A percentile compares a stretch with the other conserved stretches of the same genome.
phyloP scores from a whole-genome alignment of 2,888 invertebrate genomes.

The Fragum fragum region DNA sequence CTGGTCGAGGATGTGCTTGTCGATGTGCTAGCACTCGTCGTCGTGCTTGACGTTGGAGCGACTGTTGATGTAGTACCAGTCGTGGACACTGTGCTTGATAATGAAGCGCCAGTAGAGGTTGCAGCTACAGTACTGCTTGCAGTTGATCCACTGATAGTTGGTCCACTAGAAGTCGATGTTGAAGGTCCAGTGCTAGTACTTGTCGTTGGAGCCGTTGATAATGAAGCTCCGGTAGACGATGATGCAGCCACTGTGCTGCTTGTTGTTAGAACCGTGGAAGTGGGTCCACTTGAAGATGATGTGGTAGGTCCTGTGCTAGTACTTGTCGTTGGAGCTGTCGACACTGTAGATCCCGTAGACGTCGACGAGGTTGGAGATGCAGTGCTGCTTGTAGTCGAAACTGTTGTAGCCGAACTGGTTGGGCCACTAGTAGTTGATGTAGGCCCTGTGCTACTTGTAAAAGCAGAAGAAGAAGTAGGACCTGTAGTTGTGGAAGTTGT shows the following conservation, averaged over 20 bases:
- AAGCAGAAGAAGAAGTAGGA: neutral
- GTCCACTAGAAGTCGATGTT: neutral
- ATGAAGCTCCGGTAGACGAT: neutral
- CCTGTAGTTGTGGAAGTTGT: slow-evolving; percentile 14
- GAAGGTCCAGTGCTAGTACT: neutral
- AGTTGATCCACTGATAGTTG: neutral
- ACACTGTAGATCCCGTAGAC: slow-evolving; percentile 5
- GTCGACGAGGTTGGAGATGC: neutral
- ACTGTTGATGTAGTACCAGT: neutral
- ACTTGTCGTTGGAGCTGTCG: neutral
- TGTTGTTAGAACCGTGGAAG: slow-evolving; percentile 16
- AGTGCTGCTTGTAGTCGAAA: neutral
- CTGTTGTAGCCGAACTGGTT: slow-evolving; percentile 8
- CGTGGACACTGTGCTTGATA: neutral
- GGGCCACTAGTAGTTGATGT: slow-evolving; percentile 24
- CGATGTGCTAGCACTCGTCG: neutral
- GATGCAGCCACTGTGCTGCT: slow-evolving; percentile 14
- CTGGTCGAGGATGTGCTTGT: neutral
- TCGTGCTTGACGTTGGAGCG: neutral
- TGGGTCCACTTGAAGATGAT: neutral
- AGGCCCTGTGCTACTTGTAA: slow-evolving; percentile 17
- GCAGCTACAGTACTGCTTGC: no score
- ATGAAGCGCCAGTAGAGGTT: neutral
- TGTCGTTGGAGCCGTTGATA: slow-evolving; percentile 3
- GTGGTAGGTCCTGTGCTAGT: slow-evolving; percentile 1